Conservation (phyloP, 1,140 invertebrate genomes). For the Euura saliciscinereae region DNA sequence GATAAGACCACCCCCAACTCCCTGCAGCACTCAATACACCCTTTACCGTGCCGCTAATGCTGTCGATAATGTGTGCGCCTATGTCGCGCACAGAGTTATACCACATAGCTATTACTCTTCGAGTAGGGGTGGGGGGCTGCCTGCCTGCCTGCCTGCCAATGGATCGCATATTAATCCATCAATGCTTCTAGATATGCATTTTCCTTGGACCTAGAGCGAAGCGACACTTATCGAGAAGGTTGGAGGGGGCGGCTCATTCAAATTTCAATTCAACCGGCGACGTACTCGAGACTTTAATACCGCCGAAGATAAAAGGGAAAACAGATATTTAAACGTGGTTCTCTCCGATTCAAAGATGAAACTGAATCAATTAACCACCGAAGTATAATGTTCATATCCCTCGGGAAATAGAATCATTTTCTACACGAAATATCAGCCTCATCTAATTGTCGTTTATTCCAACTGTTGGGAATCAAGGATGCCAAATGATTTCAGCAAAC, state of each 20-base stretch:
- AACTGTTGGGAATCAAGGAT: too few species aligned
- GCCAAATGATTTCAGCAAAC: too few species aligned
- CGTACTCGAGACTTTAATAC: not conserved
- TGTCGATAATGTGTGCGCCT: conserved; percentile 14
- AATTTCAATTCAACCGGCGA: not conserved
- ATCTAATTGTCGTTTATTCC: too few species aligned
- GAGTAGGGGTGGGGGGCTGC: not conserved
- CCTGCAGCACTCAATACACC: conserved; percentile 3
- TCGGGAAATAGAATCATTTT: too few species aligned
- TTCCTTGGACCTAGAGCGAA: not conserved
- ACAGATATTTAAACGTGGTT: not conserved
- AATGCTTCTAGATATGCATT: not conserved
- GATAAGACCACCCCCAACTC: conserved; percentile 11
- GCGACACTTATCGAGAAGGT: not conserved
- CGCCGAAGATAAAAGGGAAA: not conserved
- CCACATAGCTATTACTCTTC: not conserved
- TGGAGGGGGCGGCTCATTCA: not conserved
- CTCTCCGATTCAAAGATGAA: not conserved
- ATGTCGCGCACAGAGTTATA: conserved; percentile 1
- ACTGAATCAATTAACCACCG: too few species aligned
- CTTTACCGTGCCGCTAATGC: conserved; percentile 17
- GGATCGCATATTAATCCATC: conserved; percentile 10
- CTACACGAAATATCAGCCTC: too few species aligned
- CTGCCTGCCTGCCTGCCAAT: not conserved
- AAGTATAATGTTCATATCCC: too few species aligned